Evolutionary conservation across 2,113 vertebrate genomes (phyloP).

Genomic region (Ivindomyrus marchei): DNA sequence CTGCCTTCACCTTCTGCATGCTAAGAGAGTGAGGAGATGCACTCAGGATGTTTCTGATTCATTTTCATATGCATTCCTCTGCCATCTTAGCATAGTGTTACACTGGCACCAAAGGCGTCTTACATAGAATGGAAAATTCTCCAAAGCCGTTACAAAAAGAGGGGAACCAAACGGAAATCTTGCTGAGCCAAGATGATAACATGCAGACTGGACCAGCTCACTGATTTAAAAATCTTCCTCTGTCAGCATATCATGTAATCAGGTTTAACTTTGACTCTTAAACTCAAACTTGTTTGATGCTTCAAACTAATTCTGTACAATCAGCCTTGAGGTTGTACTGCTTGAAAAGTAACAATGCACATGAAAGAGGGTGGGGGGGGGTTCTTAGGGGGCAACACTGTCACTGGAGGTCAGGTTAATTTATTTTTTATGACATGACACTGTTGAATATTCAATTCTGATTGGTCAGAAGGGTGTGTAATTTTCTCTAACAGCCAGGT

Average conservation of each 20-base stretch:
- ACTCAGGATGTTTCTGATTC: background rate
- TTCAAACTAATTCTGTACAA: background rate
- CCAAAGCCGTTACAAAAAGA: background rate
- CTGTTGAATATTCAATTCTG: background rate
- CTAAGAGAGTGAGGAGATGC: background rate
- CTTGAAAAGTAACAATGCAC: background rate
- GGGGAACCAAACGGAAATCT: background rate
- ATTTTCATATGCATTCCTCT: background rate
- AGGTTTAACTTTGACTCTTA: background rate
- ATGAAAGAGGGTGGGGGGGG: background rate
- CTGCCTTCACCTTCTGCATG: background rate
- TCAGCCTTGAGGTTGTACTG: background rate
- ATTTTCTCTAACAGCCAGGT: background rate
- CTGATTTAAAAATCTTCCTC: constrained; percentile 28
- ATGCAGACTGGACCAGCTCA: constrained; percentile 41
- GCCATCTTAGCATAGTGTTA: background rate
- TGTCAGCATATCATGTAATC: background rate
- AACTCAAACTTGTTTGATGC: background rate
- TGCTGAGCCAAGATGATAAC: background rate
- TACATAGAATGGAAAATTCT: background rate
- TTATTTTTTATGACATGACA: background rate
- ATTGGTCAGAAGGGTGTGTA: background rate
- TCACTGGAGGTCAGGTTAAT: background rate
- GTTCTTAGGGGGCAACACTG: background rate
- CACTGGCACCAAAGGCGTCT: background rate